Evolutionary conservation across 2,113 vertebrate genomes (phyloP).

Genomic region (Microtus oregoni): DNA sequence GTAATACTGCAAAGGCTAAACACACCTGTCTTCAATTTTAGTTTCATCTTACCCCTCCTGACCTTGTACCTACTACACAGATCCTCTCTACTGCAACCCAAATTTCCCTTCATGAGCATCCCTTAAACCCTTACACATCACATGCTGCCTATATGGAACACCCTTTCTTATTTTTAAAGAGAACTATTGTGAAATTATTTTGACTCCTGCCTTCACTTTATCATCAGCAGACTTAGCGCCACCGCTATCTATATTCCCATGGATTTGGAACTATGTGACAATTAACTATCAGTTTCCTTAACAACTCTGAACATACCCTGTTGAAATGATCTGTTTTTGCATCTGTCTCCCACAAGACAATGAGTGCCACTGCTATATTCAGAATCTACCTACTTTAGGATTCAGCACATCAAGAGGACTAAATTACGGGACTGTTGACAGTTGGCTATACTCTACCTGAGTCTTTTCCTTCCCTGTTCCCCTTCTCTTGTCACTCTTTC

Average conservation of each 20-base stretch:
- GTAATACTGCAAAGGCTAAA: background rate
- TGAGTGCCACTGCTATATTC: background rate
- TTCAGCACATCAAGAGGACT: background rate
- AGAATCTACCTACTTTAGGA: background rate
- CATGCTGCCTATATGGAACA: background rate
- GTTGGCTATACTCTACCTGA: background rate
- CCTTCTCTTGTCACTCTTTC: background rate
- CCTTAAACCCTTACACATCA: background rate
- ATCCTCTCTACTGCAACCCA: background rate
- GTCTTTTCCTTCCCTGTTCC: background rate
- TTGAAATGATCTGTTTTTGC: conserved; percentile 39
- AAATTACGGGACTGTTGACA: background rate
- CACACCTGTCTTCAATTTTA: background rate
- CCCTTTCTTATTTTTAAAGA: background rate
- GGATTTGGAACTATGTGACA: conserved; percentile 28
- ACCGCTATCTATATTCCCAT: background rate
- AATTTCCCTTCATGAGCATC: background rate
- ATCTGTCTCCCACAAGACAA: conserved; percentile 14
- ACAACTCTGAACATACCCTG: background rate
- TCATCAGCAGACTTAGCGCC: background rate
- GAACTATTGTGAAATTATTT: background rate
- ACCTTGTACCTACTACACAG: background rate
- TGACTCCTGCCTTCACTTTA: background rate
- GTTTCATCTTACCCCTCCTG: background rate
- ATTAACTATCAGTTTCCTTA: conserved; percentile 13